Percentiles rank a stretch among this genome's conserved stretches.
Conservation (phyloP, 2,797 vertebrate genomes). For the Coendou prehensilis region DNA sequence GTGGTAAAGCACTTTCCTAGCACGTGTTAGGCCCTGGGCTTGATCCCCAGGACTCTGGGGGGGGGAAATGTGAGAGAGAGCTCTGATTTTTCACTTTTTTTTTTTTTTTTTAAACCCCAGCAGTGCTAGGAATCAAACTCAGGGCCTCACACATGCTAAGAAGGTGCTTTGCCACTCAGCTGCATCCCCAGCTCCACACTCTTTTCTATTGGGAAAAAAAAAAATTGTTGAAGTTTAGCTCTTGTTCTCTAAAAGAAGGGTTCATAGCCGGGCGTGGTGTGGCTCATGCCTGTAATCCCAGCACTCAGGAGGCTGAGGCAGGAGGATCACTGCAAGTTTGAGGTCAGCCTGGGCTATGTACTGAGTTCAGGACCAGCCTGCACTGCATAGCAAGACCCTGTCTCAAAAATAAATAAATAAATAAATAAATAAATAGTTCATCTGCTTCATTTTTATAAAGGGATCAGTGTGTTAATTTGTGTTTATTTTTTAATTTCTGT, state of each 20-base stretch:
- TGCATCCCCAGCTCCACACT: background rate
- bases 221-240: background rate
- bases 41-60: background rate
- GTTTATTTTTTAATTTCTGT: background rate
- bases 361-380: background rate
- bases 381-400: background rate
- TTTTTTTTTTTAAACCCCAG: background rate
- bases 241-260: constrained; percentile 6
- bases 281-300: background rate
- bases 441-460: constrained; percentile 51
- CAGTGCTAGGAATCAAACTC: background rate
- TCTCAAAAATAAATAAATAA: background rate
- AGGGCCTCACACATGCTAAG: background rate
- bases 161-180: background rate
- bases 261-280: background rate
- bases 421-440: background rate
- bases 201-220: background rate
- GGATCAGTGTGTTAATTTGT: background rate
- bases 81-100: background rate
- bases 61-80: too few species aligned
- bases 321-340: background rate
- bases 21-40: background rate
- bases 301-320: background rate
- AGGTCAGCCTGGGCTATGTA: background rate
- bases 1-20: background rate